These are phyloP conservation scores for Invenusta paracnida DNA, from an alignment of 2,888 invertebrate genomes.

Conservation along the genomic window DNA sequence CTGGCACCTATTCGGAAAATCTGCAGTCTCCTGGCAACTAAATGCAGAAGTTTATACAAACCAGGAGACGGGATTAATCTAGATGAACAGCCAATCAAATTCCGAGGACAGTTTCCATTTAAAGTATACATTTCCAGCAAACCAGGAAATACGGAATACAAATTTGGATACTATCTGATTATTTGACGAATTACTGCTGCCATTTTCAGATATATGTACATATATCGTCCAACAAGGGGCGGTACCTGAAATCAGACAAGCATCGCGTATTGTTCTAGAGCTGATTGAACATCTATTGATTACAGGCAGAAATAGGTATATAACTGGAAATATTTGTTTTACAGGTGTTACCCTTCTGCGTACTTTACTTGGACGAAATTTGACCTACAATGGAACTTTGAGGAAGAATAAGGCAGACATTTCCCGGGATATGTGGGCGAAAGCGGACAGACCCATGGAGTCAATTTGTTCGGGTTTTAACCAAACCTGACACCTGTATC, in stretches of 20 bases:
- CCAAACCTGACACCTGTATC: not conserved
- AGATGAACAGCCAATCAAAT: not conserved
- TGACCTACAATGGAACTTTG: not conserved
- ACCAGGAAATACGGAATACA: not conserved
- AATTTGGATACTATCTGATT: slow-evolving; percentile 9
- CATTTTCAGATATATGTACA: not conserved
- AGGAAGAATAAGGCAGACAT: slow-evolving; percentile 4
- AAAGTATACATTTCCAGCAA: slow-evolving; percentile 18
- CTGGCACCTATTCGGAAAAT: not conserved
- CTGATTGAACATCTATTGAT: slow-evolving; percentile 1
- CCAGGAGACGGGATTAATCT: not conserved
- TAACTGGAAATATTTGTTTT: not conserved
- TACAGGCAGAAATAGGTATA: not conserved
- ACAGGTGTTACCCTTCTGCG: not conserved
- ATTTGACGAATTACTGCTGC: not conserved
- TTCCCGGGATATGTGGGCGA: not conserved
- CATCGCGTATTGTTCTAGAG: not conserved
- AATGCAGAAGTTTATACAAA: not conserved
- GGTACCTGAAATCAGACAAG: slow-evolving; percentile 18
- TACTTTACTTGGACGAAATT: not conserved
- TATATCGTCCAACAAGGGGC: not conserved
- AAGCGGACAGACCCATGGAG: not conserved
- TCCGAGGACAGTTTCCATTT: not conserved
- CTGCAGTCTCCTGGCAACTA: not conserved
- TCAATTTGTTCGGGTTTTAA: not conserved